A percentile compares a stretch with the other conserved stretches of the same genome.
Conservation (phyloP, 53 echinoderm and acorn worm species). For the Zoroaster sp. region DNA sequence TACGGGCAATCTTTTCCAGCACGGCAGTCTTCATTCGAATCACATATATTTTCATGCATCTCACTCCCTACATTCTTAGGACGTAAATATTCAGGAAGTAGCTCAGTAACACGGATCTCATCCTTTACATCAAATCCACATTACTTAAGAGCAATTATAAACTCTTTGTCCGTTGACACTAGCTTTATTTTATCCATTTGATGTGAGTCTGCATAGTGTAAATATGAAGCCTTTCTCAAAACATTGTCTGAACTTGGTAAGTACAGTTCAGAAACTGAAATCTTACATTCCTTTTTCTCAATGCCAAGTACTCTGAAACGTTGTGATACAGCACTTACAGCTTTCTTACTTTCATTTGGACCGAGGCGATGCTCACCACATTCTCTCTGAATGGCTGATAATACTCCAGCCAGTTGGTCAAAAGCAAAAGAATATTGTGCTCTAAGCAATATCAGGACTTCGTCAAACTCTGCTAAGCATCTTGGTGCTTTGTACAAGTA, state of each 20-base stretch:
- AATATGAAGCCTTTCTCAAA: not conserved
- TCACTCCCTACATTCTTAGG: constrained; percentile 31
- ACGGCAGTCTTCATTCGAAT: constrained; percentile 24
- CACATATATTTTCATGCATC: not conserved
- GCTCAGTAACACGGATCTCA: constrained; percentile 16
- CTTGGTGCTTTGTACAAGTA: constrained; percentile 54
- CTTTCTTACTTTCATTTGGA: constrained; percentile 34
- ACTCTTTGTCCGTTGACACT: constrained; percentile 19
- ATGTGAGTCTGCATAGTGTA: constrained; percentile 20
- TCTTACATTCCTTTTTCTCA: not conserved
- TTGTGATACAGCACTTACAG: not conserved
- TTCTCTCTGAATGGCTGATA: not conserved
- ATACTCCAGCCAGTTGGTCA: constrained; percentile 33
- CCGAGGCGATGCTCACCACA: not conserved
- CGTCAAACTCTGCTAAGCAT: constrained; percentile 20
- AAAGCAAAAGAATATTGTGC: constrained; percentile 6
- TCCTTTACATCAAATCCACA: not conserved
- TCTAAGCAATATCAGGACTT: constrained; percentile 2
- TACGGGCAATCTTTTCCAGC: constrained; percentile 34
- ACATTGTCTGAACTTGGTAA: constrained; percentile 6
- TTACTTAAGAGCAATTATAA: constrained; percentile 32
- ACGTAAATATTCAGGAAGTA: constrained; percentile 11
- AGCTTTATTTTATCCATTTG: not conserved
- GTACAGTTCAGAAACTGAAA: constrained; percentile 4
- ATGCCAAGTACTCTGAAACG: not conserved